Evolutionary conservation across 1,140 invertebrate genomes (phyloP), one percentile per base, ranked within the genome.

Genomic region (Harpegnathos saltator): DNA sequence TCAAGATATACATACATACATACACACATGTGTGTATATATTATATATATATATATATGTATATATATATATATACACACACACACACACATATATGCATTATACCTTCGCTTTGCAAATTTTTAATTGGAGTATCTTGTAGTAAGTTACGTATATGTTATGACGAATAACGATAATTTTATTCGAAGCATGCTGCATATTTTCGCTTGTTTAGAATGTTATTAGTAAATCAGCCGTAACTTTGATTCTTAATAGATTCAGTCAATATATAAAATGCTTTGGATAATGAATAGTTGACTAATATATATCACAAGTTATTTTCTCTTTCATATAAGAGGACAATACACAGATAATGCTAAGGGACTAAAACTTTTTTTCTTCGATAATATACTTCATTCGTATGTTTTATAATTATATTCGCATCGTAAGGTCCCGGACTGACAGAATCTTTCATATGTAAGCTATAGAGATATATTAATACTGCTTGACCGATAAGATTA

Each of bases 291-390:
- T 61, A 84, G 72, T 69, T 72, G 71, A 81, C 33, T 74, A 85
- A 85, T 85, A 63, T 85, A 82, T 87, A 87, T 89, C 73, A 88
- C 81, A 86, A 81, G 54, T 74, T 86, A 69, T 84, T 86, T 69
- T 56, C 59, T 85, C 59, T 65, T 61, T 50, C 83, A 52, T 44
- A 44, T 44, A 44, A 44, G 38, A 74, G 63, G 69, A 73, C 68
- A 81, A 33, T 58, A 87, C 26, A 83, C 26, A 83, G 66, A 85
- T 52, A 74, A 80, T 68, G 48, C 52, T 71, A 85, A n/a, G n/a
- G 63, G 61, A 85, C 69, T 85, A 81, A 59, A 87, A 81, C 77
- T 19, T 50, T 48, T 68, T 86, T 68, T 19, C 48, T 66, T 73
- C 56, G 7, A 19, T 48, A 50, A 38, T 81, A 44, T 54, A 65